Evolutionary conservation across 1,140 invertebrate genomes (phyloP).

Genomic region (Drosophila carrolli): DNA sequence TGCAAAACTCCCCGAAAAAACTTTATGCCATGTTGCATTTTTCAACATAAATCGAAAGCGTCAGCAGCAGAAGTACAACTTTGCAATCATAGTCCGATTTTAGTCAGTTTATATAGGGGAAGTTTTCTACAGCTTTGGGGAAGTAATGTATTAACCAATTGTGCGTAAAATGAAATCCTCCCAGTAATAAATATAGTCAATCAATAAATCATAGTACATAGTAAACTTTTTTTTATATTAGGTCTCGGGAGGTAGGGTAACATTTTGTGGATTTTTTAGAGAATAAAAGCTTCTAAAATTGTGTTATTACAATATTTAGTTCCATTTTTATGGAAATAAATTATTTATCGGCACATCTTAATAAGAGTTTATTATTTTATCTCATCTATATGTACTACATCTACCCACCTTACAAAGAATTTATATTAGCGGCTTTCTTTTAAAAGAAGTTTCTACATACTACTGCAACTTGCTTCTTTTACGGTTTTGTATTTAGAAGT

Average conservation of each 20-base stretch:
- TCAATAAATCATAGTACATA: conserved; percentile 33
- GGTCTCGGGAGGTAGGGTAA: background rate
- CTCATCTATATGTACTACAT: no score
- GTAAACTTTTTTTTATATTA: background rate
- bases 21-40: conserved; percentile 69
- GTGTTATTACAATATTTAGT: no score
- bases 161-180: conserved; percentile 52
- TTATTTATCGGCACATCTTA: no score
- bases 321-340: no score
- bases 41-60: conserved; percentile 72
- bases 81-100: conserved; percentile 45
- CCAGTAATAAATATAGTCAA: conserved; percentile 16
- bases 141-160: conserved; percentile 60
- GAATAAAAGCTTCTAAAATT: no score
- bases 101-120: conserved; percentile 23
- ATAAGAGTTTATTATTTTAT: no score
- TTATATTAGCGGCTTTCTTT: no score
- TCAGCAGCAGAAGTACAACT: conserved; percentile 60
- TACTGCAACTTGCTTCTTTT: no score
- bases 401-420: no score
- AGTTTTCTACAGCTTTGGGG: conserved; percentile 12
- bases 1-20: conserved; percentile 28
- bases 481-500: no score
- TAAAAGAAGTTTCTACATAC: no score
- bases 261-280: background rate